Base-by-base conservation (phyloP, 2,797 vertebrate genomes). In the Pyrocephalus nanus region DNA sequence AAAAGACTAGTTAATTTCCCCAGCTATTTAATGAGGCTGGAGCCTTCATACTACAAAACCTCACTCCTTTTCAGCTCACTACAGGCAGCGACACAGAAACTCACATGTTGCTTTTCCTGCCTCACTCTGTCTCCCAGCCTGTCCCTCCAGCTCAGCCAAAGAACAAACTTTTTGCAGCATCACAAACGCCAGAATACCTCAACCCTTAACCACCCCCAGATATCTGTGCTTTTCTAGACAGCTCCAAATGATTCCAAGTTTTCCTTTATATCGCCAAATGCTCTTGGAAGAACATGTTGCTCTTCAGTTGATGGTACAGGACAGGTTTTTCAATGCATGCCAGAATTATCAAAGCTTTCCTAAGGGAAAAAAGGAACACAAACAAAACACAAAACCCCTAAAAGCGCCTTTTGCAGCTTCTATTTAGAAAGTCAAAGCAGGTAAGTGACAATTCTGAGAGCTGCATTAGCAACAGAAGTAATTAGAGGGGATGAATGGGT, bases 251-350 rank as follows among this genome's bases (percentile, higher is more conserved):
- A 92, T 86, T 94, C 93, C 86, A 88, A 92, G 83, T 82, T 95
- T 95, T 84, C 70, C 47, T 82, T 87, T 86, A 40, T 79, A 71
- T 91, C 14, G 13, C 77, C 86, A 95, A 96, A 88, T 47, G 75
- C 88, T 96, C 85, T 93, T 93, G 89, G 60, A 96, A 95, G 93
- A 95, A 92, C 85, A 93, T 47, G 80, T 22, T 81, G 82, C 58
- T 96, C 80, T 96, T 93, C 54, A 23, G 55, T 82, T 69, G 62
- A 75, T 81, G 62, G 57, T 74, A 94, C 80, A 91, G 72, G 78
- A 91, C 77, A 95, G 43, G 47, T 89, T 97, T 95, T 72, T 86
- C 67, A 92, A 54, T 1, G 15, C 62, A 85, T 74, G 93, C 77
- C 87, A 91, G 70, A 93, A 94, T 81, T 75, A 92, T 70, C 71